Base-by-base conservation (phyloP, 2,888 invertebrate species). In the Chymomyza caudatula region DNA sequence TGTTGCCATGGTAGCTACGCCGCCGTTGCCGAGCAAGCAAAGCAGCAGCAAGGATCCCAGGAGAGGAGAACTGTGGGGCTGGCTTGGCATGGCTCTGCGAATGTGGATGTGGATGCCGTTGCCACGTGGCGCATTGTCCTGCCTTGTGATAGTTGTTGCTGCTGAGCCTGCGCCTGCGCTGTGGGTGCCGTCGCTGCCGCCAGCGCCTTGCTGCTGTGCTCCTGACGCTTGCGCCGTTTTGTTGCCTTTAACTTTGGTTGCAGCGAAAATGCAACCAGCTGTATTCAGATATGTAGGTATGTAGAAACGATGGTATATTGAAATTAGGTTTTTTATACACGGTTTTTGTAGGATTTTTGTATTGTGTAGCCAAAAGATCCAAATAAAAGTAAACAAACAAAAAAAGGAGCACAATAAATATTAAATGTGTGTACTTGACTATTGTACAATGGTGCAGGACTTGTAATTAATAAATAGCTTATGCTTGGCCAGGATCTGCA, bases 221-320 rank as follows among this genome's bases (percentile, higher is more conserved):
- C 66, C 23, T 47, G 69, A 71, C 71, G 71, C 60, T 61, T 73
- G 25, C 71, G 80, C 85, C 87, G 84, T 87, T 71, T 73, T 87
- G 87, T 61, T 74, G 76, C 61, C 71, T 80, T 80, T 84, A 75
- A 61, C 71, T 78, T 43, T 77, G 87, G 78, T 85, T 80, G 86
- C 87, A 86, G 77, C 73, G 65, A 65, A 67, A 71, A 78, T 82
- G 86, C 87, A 87, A 87, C 87, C 87, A 76, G 74, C 87, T 83
- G 64, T 20, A 51, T 19, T 1, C 20, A 25, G 4, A 47, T 37
- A 4, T 25, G 15, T 53, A 25, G 63, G 51, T 64, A 25, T 25
- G 19, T 51, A 19, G 8, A 19, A 15, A 54, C n/a, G 25, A 23
- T 51, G 15, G 60, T 22, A 51, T n/a, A 52, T 47, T 44, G 25